Percentiles rank a stretch among this genome's conserved stretches.
Conservation (phyloP, 2,888 invertebrate genomes). For the Melieria omissa region DNA sequence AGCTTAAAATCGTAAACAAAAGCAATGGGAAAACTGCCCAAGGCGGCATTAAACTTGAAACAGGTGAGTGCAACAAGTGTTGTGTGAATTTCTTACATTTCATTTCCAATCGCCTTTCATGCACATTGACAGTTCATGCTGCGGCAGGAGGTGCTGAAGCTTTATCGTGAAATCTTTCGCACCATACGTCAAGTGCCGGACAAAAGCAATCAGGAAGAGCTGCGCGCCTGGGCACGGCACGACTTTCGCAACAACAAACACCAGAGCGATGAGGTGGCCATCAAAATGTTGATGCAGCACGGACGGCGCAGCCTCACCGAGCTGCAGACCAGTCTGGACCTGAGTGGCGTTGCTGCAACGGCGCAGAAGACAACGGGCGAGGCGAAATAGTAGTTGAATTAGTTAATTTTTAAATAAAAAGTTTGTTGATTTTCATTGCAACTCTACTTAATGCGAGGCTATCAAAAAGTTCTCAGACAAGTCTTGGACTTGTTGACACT, state of each 20-base stretch:
- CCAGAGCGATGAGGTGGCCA: slow-evolving; percentile 77
- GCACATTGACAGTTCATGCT: slow-evolving; percentile 77
- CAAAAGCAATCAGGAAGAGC: slow-evolving; percentile 72
- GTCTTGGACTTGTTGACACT: no score
- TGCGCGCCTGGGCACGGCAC: slow-evolving; percentile 77
- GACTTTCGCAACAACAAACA: slow-evolving; percentile 80
- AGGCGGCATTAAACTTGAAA: slow-evolving; percentile 70
- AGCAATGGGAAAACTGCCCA: slow-evolving; percentile 59
- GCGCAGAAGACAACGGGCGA: background rate
- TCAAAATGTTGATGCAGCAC: slow-evolving; percentile 77
- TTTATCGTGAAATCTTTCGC: slow-evolving; percentile 80
- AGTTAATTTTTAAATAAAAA: background rate
- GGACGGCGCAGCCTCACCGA: slow-evolving; percentile 78
- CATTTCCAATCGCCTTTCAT: background rate
- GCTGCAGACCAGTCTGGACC: slow-evolving; percentile 72
- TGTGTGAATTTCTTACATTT: background rate
- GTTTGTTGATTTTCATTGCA: no score
- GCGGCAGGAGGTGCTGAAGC: slow-evolving; percentile 79
- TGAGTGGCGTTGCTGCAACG: slow-evolving; percentile 66
- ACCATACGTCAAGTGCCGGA: slow-evolving; percentile 76
- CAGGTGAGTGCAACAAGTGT: slow-evolving; percentile 67
- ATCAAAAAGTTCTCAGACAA: no score
- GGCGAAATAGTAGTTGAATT: background rate
- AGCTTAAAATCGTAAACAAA: slow-evolving; percentile 4
- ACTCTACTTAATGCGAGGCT: no score